Evolutionary conservation across 2,888 invertebrate species (phyloP), one percentile per base, ranked within the genome.

Genomic region (Malthinus flaveolus): DNA sequence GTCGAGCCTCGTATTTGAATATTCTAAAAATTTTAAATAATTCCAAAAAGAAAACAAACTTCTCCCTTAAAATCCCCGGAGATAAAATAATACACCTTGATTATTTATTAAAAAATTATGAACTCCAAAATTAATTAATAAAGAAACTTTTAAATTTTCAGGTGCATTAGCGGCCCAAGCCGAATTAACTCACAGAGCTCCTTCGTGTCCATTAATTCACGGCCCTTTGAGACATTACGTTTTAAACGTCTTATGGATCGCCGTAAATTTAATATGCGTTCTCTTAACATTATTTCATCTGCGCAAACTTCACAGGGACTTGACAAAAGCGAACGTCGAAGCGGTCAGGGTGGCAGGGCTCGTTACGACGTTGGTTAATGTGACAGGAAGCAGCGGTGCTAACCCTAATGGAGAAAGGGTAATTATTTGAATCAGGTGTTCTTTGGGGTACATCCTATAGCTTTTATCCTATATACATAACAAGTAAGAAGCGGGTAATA

Each of bases 171-270:
- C 91, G 8, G 91, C 91, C 57, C 91, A 91, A 72, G 88, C 89
- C 4, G 89, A 90, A 61, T 85, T 86, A 61, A 84, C 86, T 10
- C 89, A 90, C 69, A 88, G 90, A 69, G 86, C 91, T 0, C 92
- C 93, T 8, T 89, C 90, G 52, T 95, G 95, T 73, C 92, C 93
- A 1, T 82, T 94, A 67, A 90, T 92, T 49, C 89, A 93, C 76
- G 93, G 93, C 23, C 91, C 93, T 56, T 90, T 92, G 71, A 84
- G 93, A 64, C 93, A 94, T 82, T 93, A 94, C 79, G 91, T 95
- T 60, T 87, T 95, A 67, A 94, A 94, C 80, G 89, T 92, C 50
- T 83, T 95, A 36, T 95, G 94, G 95, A 93, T 94, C 69, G 85
- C 90, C 66, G 91, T 94, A 71, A 91, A 95, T 79, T 84, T 92